phyloP scores from a whole-genome alignment of 2,797 vertebrate genomes.

The Trichosurus vulpecula region DNA sequence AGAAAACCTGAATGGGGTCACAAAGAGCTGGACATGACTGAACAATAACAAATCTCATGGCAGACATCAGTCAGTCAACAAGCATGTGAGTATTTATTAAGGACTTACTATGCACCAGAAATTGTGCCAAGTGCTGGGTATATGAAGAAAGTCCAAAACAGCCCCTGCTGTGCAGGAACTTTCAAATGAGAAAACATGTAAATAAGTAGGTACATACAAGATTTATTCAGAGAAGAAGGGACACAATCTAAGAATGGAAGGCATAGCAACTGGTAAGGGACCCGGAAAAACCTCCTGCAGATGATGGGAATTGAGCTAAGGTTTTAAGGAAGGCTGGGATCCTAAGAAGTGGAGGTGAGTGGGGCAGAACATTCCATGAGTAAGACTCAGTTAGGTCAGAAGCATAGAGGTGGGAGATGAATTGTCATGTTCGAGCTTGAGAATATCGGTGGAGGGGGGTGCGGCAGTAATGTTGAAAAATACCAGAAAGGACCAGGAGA shows the following conservation, averaged over 20 bases:
- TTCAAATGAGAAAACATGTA: neutral
- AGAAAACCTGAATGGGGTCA: neutral
- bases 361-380: neutral
- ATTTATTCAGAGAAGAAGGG: neutral
- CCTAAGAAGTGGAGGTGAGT: neutral
- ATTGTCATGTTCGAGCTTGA: neutral
- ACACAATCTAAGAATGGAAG: neutral
- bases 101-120: neutral
- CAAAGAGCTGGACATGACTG: neutral
- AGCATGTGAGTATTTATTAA: neutral
- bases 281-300: neutral
- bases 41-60: neutral
- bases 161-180: neutral
- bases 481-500: neutral
- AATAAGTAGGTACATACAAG: neutral
- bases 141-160: neutral
- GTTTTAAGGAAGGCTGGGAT: neutral
- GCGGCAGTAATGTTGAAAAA: neutral
- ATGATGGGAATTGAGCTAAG: neutral
- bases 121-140: neutral
- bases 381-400: neutral
- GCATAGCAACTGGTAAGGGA: neutral
- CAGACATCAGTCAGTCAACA: neutral
- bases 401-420: neutral
- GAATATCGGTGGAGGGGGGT: neutral